Percentiles rank a stretch among this genome's conserved stretches.
Evolutionary conservation across 2,888 invertebrate genomes (phyloP).

Genomic region (Chymomyza amoena): DNA sequence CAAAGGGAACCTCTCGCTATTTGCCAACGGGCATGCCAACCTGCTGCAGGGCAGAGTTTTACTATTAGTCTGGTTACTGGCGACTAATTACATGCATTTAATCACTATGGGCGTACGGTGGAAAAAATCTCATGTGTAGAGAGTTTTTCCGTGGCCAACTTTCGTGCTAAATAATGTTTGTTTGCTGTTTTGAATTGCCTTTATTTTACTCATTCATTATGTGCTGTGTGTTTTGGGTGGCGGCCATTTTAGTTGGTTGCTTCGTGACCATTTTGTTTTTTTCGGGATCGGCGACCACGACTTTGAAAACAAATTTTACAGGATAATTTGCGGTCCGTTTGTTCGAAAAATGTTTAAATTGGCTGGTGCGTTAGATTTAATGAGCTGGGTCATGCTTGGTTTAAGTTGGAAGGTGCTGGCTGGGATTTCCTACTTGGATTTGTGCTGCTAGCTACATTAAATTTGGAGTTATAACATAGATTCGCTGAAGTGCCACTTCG

Average conservation of each 20-base stretch:
- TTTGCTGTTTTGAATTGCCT: slow-evolving; percentile 28
- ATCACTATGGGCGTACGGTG: slow-evolving; percentile 43
- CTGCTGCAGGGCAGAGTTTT: background rate
- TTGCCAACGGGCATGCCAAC: background rate
- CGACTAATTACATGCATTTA: slow-evolving; percentile 51
- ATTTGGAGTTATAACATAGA: too few species aligned
- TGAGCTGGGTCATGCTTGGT: slow-evolving; percentile 20
- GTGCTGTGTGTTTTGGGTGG: slow-evolving; percentile 17
- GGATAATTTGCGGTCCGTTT: slow-evolving; percentile 57
- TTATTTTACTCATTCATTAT: slow-evolving; percentile 27
- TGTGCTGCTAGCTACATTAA: too few species aligned
- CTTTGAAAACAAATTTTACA: slow-evolving; percentile 40
- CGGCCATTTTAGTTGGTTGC: slow-evolving; percentile 15
- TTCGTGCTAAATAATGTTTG: slow-evolving; percentile 51
- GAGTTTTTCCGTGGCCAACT: slow-evolving; percentile 34
- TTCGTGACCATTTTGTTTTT: slow-evolving; percentile 19
- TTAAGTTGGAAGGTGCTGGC: slow-evolving; percentile 4
- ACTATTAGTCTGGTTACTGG: slow-evolving; percentile 27
- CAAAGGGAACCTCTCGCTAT: background rate
- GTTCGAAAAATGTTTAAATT: slow-evolving; percentile 33
- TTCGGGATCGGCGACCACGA: slow-evolving; percentile 6
- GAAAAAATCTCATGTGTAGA: background rate
- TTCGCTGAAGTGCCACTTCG: too few species aligned
- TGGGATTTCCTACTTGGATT: background rate
- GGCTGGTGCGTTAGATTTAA: slow-evolving; percentile 34